These are phyloP conservation scores for Adelges cooleyi DNA, from an alignment of 1,140 invertebrate genomes.

Conservation along the genomic window DNA sequence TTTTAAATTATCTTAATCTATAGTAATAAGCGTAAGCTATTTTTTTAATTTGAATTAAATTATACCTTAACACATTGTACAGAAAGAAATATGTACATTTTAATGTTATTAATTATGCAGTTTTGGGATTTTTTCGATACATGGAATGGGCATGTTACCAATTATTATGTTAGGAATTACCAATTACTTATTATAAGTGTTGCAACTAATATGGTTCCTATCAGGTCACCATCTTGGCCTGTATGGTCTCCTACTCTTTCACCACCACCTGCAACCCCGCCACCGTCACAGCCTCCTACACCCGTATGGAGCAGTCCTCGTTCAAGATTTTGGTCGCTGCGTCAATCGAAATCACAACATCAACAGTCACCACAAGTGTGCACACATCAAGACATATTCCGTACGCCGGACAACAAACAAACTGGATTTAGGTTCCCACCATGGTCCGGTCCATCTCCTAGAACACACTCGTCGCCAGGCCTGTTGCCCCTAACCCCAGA, in stretches of 20 bases:
- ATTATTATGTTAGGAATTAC: too few relatives aligned
- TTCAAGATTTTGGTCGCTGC: slow-evolving; percentile 35
- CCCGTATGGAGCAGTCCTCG: slow-evolving; percentile 32
- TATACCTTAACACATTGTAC: too few relatives aligned
- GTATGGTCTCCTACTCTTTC: slow-evolving; percentile 25
- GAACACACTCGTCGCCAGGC: slow-evolving; percentile 45
- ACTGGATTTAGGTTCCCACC: slow-evolving; percentile 36
- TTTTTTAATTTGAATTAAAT: too few relatives aligned
- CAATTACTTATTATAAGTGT: neutral
- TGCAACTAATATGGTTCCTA: slow-evolving; percentile 8
- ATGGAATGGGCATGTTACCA: too few relatives aligned
- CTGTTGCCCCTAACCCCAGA: slow-evolving; percentile 34
- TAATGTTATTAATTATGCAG: too few relatives aligned
- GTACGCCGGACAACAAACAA: slow-evolving; percentile 11
- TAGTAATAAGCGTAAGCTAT: too few relatives aligned
- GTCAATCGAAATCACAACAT: neutral
- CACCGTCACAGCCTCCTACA: slow-evolving; percentile 30
- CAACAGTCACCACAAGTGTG: slow-evolving; percentile 29
- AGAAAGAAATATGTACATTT: too few relatives aligned
- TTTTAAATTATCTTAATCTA: too few relatives aligned
- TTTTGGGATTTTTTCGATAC: too few relatives aligned
- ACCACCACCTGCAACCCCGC: slow-evolving; percentile 23
- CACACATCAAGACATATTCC: neutral
- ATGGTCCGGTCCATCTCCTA: slow-evolving; percentile 36
- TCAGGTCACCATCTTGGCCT: slow-evolving; percentile 48